Conservation (phyloP, 2,797 vertebrate genomes). For the Antrozous pallidus region DNA sequence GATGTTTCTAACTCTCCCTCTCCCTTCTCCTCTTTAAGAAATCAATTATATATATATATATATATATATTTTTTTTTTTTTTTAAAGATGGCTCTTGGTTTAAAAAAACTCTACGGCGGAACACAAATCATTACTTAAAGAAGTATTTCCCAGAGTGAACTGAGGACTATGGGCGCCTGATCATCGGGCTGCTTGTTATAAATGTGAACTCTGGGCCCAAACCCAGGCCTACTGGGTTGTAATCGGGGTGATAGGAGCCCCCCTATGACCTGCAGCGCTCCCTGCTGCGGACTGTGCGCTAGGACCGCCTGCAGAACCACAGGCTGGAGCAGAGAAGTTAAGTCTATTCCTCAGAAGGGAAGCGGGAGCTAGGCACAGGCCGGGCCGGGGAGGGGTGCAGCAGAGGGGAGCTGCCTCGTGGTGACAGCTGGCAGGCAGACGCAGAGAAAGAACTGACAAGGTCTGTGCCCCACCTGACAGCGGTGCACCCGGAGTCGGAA, state of each 20-base stretch:
- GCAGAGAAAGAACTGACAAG: not conserved
- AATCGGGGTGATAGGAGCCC: not conserved
- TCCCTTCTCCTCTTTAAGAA: too few relatives aligned
- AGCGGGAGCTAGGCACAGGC: not conserved
- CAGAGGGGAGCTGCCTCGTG: not conserved
- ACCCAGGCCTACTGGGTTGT: not conserved
- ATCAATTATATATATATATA: too few relatives aligned
- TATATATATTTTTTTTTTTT: too few relatives aligned
- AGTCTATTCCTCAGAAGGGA: not conserved
- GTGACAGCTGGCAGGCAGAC: not conserved
- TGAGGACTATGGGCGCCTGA: not conserved
- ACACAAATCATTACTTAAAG: constrained; percentile 28
- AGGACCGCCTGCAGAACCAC: not conserved
- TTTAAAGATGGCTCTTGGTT: too few relatives aligned
- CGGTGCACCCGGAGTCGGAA: not conserved
- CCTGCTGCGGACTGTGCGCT: not conserved
- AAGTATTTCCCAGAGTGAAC: not conserved
- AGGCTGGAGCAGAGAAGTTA: not conserved
- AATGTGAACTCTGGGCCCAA: not conserved
- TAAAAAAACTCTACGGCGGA: not conserved
- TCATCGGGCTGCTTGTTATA: not conserved
- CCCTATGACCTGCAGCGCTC: not conserved
- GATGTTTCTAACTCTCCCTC: too few relatives aligned
- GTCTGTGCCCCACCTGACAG: not conserved
- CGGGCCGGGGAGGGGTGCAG: not conserved